Percentiles rank a stretch among this genome's conserved stretches.
These are phyloP conservation scores for Euplagia quadripunctaria DNA, from an alignment of 2,888 invertebrate species.

Conservation along the genomic window DNA sequence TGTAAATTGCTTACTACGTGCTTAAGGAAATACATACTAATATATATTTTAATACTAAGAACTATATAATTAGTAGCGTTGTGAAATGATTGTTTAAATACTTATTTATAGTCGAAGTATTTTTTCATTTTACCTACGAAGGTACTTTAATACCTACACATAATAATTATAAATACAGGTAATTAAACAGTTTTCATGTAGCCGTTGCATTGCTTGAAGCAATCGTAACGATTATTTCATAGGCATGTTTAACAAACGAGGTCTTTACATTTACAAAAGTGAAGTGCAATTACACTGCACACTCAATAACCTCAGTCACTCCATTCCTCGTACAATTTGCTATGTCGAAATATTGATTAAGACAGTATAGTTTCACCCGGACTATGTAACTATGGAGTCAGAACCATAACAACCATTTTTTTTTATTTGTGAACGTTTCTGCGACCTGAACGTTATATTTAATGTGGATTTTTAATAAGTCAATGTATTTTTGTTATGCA, in stretches of 20 bases:
- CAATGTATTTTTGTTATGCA: constrained; percentile 13
- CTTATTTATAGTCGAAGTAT: neutral
- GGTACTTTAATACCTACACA: too few relatives aligned
- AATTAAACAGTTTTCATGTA: neutral
- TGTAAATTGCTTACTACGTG: neutral
- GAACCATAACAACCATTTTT: constrained; percentile 34
- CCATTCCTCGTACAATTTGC: constrained; percentile 53
- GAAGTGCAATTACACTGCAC: constrained; percentile 26
- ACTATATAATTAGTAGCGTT: neutral
- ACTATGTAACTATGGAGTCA: constrained; percentile 38
- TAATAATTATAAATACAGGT: too few relatives aligned
- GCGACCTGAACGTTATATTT: constrained; percentile 21
- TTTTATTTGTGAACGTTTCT: constrained; percentile 15
- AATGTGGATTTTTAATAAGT: constrained; percentile 4
- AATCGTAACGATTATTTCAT: neutral
- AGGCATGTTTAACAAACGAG: neutral
- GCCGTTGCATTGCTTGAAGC: neutral
- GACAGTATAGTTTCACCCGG: constrained; percentile 38
- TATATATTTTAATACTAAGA: neutral
- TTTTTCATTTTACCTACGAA: neutral
- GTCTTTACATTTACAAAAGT: neutral
- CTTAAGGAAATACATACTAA: neutral
- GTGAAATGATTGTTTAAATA: neutral
- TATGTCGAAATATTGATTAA: constrained; percentile 54
- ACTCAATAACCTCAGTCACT: constrained; percentile 37